These are phyloP conservation scores for Cantharis nigra DNA, from an alignment of 2,888 invertebrate species.

Conservation along the genomic window DNA sequence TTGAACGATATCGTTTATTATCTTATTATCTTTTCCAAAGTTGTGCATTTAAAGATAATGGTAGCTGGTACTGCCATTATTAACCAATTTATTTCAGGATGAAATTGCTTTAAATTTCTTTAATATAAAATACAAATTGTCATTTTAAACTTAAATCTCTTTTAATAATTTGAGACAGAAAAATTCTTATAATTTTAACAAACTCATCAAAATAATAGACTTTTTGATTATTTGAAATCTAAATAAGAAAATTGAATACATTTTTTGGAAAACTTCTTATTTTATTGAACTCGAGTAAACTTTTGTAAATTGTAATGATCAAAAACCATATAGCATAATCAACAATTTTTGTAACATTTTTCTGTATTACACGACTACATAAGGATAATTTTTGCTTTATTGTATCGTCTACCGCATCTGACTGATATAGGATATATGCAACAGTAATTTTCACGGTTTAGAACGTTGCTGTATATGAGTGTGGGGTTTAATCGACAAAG, in stretches of 20 bases:
- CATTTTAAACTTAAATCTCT: not conserved
- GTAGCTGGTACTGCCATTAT: not conserved
- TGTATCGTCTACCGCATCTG: conserved; percentile 13
- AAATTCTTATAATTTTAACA: not conserved
- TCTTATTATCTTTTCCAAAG: not conserved
- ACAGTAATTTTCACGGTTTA: conserved; percentile 36
- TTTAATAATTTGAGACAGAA: not conserved
- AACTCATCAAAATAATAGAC: not conserved
- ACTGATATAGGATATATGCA: conserved; percentile 33
- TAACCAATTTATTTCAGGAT: not conserved
- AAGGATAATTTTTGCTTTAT: conserved; percentile 8
- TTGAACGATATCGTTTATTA: not conserved
- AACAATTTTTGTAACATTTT: not conserved
- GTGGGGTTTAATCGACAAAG: not conserved
- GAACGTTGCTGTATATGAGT: conserved; percentile 1
- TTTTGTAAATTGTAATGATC: conserved; percentile 3
- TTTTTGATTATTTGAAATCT: not conserved
- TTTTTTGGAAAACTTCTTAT: not conserved
- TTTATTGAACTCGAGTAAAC: not conserved
- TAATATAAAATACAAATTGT: not conserved
- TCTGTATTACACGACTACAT: not conserved
- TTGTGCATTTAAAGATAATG: not conserved
- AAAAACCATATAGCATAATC: not conserved
- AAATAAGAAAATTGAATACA: not conserved
- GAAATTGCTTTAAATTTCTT: not conserved